Evolutionary conservation across 2,113 vertebrate species (phyloP).

Genomic region (Rostratula benghalensis): DNA sequence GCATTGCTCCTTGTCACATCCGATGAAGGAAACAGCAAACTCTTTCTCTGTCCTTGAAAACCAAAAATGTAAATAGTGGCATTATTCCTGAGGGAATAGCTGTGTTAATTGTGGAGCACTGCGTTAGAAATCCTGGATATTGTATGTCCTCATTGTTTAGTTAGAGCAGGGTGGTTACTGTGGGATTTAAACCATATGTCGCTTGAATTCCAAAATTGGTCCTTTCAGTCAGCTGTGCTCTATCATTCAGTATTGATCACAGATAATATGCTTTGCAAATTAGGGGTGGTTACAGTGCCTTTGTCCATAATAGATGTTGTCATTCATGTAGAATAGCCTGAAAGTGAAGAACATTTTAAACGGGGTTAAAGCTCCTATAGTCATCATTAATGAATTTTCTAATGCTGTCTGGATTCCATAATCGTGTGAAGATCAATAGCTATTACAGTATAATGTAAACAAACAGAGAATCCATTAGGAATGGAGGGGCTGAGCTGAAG

Average conservation of each 20-base stretch:
- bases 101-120: conserved; percentile 54
- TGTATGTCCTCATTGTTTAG: conserved; percentile 46
- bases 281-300: conserved; percentile 68
- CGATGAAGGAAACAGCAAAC: conserved; percentile 58
- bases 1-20: conserved; percentile 69
- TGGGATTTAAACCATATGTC: conserved; percentile 71
- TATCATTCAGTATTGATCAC: conserved; percentile 60
- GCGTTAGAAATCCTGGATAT: conserved; percentile 58
- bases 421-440: conserved; percentile 57
- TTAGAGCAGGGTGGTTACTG: conserved; percentile 10
- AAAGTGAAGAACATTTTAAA: conserved; percentile 67
- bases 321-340: conserved; percentile 61
- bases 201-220: conserved; percentile 59
- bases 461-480: conserved; percentile 56
- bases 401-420: conserved; percentile 56
- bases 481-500: not conserved
- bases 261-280: conserved; percentile 73
- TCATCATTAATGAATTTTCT: conserved; percentile 66
- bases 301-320: conserved; percentile 66
- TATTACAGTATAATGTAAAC: conserved; percentile 62
- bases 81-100: conserved; percentile 38
- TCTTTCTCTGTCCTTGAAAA: conserved; percentile 59
- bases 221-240: conserved; percentile 51
- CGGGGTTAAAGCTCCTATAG: conserved; percentile 44
- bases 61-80: conserved; percentile 65